These are phyloP conservation scores for Antheraea pernyi DNA, from an alignment of 1,140 invertebrate species.

Conservation along the genomic window DNA sequence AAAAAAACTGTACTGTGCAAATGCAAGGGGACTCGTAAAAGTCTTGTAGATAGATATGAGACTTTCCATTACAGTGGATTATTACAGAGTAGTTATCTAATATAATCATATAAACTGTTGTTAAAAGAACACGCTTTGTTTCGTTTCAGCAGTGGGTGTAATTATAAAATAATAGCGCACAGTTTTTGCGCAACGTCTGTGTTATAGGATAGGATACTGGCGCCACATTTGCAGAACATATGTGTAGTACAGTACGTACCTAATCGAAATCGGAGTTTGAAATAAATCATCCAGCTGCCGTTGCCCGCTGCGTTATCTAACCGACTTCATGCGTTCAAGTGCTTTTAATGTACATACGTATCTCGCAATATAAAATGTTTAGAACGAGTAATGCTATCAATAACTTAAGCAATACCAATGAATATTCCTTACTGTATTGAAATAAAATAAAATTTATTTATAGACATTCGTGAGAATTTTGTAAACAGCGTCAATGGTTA, in stretches of 20 bases:
- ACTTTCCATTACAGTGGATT: background rate
- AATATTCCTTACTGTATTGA: background rate
- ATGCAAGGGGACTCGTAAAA: too few relatives aligned
- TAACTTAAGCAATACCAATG: background rate
- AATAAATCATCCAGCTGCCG: slow-evolving; percentile 40
- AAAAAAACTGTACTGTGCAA: too few relatives aligned
- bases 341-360: slow-evolving; percentile 35
- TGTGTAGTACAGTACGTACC: slow-evolving; percentile 49
- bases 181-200: slow-evolving; percentile 49
- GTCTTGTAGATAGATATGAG: background rate
- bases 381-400: background rate
- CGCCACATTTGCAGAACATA: slow-evolving; percentile 68
- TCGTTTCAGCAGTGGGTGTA: slow-evolving; percentile 22
- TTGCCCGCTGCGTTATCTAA: slow-evolving; percentile 39
- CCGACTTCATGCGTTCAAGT: slow-evolving; percentile 35
- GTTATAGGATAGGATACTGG: slow-evolving; percentile 35
- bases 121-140: background rate
- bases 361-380: slow-evolving; percentile 13
- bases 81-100: background rate
- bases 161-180: slow-evolving; percentile 48
- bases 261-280: slow-evolving; percentile 29
- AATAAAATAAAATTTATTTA: background rate
- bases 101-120: background rate
- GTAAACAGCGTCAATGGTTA: background rate
- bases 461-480: background rate